phyloP scores from a whole-genome alignment of 2,888 invertebrate species.

The Orthosia gracilis region DNA sequence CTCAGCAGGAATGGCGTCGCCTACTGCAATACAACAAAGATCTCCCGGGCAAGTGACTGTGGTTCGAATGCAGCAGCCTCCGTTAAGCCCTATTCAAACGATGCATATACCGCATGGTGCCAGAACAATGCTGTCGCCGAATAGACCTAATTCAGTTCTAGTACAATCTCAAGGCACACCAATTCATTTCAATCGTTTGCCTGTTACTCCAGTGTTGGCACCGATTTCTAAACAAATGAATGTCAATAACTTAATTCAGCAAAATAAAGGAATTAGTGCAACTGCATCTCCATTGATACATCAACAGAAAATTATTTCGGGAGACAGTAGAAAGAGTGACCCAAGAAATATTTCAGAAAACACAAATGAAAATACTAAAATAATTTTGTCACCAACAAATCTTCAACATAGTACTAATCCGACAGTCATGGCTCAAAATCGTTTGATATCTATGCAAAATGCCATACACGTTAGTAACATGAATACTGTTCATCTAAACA shows the following conservation, averaged over 20 bases:
- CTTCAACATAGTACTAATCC: constrained; percentile 82
- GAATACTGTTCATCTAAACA: constrained; percentile 81
- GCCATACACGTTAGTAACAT: constrained; percentile 81
- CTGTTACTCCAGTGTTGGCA: constrained; percentile 91
- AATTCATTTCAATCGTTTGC: constrained; percentile 90
- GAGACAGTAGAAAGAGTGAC: constrained; percentile 81
- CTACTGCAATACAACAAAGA: constrained; percentile 84
- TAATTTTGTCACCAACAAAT: constrained; percentile 84
- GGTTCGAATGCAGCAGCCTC: constrained; percentile 89
- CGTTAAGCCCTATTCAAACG: constrained; percentile 86
- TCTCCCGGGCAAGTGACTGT: constrained; percentile 89
- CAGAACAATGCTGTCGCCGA: constrained; percentile 86
- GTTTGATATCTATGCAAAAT: constrained; percentile 87
- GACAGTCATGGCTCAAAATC: constrained; percentile 87
- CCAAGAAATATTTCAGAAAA: constrained; percentile 74
- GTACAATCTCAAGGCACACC: constrained; percentile 87
- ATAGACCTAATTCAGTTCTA: constrained; percentile 86
- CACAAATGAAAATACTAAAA: constrained; percentile 81
- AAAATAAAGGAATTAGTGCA: constrained; percentile 79
- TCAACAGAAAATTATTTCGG: constrained; percentile 83
- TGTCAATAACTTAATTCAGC: constrained; percentile 85
- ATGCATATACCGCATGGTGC: constrained; percentile 84
- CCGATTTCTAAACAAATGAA: constrained; percentile 91
- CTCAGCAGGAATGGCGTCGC: constrained; percentile 81
- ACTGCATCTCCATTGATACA: constrained; percentile 76